Percentiles rank a stretch among this genome's conserved stretches.
These are phyloP conservation scores for Thymelicus sylvestris DNA, from an alignment of 2,888 invertebrate species.

Conservation along the genomic window DNA sequence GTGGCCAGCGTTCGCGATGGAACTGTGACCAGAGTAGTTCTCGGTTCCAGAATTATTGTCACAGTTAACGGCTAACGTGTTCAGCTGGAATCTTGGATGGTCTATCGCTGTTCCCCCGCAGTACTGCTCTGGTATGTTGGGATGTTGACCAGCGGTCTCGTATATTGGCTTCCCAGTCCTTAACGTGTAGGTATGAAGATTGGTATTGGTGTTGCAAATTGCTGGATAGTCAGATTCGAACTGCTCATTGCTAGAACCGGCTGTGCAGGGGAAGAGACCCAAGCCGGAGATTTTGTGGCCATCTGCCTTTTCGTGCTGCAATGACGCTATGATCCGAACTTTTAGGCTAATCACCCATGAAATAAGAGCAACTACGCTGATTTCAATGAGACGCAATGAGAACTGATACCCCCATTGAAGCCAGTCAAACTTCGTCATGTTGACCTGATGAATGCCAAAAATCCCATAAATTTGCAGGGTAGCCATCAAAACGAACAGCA, in stretches of 20 bases:
- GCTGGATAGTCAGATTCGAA: constrained; percentile 94
- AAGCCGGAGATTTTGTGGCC: constrained; percentile 89
- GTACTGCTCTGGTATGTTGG: constrained; percentile 71
- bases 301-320: constrained; percentile 90
- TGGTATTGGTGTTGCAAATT: constrained; percentile 93
- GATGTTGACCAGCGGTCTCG: constrained; percentile 83
- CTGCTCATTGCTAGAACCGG: constrained; percentile 93
- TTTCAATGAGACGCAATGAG: constrained; percentile 92
- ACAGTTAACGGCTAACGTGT: constrained; percentile 82
- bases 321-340: constrained; percentile 79
- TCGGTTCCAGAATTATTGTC: constrained; percentile 87
- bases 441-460: constrained; percentile 79
- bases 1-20: constrained; percentile 81
- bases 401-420: constrained; percentile 96
- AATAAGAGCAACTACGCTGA: constrained; percentile 93
- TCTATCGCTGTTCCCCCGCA: constrained; percentile 74
- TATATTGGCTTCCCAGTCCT: constrained; percentile 91
- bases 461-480: constrained; percentile 93
- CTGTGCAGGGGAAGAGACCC: constrained; percentile 92
- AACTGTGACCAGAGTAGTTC: constrained; percentile 86
- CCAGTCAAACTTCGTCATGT: constrained; percentile 91
- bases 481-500: constrained; percentile 93
- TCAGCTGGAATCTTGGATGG: constrained; percentile 80
- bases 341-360: constrained; percentile 94
- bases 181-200: constrained; percentile 92